Percentiles rank a stretch among this genome's conserved stretches.
phyloP scores from a whole-genome alignment of 2,888 invertebrate species.

The Hofmannophila pseudospretella region DNA sequence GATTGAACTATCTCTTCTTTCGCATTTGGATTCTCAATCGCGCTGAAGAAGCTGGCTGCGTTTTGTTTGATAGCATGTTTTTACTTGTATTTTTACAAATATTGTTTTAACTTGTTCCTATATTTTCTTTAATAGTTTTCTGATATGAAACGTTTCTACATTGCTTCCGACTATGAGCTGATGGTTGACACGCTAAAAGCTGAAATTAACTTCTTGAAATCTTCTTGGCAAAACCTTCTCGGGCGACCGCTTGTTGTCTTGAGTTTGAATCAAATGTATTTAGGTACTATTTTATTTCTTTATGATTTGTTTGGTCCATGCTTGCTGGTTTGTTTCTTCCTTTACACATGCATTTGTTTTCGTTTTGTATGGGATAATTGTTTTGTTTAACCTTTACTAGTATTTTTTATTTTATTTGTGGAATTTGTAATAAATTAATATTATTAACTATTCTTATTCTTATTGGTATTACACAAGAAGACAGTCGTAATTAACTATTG shows the following conservation, averaged over 20 bases:
- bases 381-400: slow-evolving; percentile 14
- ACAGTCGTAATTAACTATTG: too few species aligned
- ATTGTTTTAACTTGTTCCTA: slow-evolving; percentile 4
- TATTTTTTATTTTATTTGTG: background rate
- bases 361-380: slow-evolving; percentile 7
- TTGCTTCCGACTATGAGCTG: slow-evolving; percentile 98
- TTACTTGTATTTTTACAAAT: too few species aligned
- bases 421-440: too few species aligned
- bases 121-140: slow-evolving; percentile 85
- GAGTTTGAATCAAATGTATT: slow-evolving; percentile 90
- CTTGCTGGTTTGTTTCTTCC: slow-evolving; percentile 33
- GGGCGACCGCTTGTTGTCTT: slow-evolving; percentile 97
- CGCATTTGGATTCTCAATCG: too few species aligned
- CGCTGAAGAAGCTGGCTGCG: too few species aligned
- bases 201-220: slow-evolving; percentile 98
- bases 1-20: too few species aligned
- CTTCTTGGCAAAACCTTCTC: slow-evolving; percentile 98
- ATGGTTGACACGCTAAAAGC: slow-evolving; percentile 98
- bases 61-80: too few species aligned
- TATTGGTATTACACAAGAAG: too few species aligned
- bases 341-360: slow-evolving; percentile 10
- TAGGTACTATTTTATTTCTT: slow-evolving; percentile 81
- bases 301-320: slow-evolving; percentile 29
- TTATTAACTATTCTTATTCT: too few species aligned
- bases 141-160: slow-evolving; percentile 98